phyloP scores from a whole-genome alignment of 30 jellyfish, hydroid and myxozoan genomes.

The Turritopsis rubra region DNA sequence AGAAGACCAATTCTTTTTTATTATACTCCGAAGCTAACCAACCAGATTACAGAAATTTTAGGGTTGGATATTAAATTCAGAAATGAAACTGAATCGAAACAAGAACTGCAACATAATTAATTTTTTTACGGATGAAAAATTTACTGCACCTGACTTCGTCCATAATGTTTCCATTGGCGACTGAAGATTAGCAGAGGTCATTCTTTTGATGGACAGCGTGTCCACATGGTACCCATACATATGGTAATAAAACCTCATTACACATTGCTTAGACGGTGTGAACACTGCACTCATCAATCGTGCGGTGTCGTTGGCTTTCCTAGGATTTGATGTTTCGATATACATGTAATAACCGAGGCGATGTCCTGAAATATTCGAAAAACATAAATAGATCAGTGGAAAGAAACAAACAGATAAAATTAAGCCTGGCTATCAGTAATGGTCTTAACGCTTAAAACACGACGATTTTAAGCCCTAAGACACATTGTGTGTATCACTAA shows the following conservation, averaged over 20 bases:
- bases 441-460: no score
- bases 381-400: background rate
- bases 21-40: no score
- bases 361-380: constrained; percentile 26
- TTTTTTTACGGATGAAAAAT: no score
- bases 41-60: no score
- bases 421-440: no score
- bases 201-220: constrained; percentile 52
- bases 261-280: constrained; percentile 63
- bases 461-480: no score
- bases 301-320: constrained; percentile 89
- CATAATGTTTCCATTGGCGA: constrained; percentile 67
- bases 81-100: no score
- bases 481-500: no score
- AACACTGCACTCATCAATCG: constrained; percentile 76
- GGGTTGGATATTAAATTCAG: no score
- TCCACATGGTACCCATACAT: constrained; percentile 85
- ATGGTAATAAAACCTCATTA: constrained; percentile 85
- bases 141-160: constrained; percentile 62
- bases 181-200: constrained; percentile 61
- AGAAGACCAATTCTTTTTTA: no score
- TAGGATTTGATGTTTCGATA: constrained; percentile 91
- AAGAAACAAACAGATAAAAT: background rate
- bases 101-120: no score
- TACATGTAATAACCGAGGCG: constrained; percentile 74